phyloP scores from a whole-genome alignment of 2,888 invertebrate genomes.

The Mimas tiliae region DNA sequence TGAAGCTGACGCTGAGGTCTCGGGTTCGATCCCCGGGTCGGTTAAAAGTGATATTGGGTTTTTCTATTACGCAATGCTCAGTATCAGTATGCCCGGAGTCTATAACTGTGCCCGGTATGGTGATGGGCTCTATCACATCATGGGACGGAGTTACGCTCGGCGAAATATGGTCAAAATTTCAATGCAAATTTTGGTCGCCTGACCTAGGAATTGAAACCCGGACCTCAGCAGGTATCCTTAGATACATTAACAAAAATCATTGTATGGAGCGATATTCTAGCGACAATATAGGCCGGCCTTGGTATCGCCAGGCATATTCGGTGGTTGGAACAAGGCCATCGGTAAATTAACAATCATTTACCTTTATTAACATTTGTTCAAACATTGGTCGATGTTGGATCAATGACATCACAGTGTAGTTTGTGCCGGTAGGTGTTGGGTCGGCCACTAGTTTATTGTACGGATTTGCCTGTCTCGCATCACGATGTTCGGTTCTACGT shows the following conservation, averaged over 20 bases:
- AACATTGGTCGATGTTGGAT: conserved; percentile 7
- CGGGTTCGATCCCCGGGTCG: no score
- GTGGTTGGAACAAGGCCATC: neutral
- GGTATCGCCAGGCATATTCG: conserved; percentile 7
- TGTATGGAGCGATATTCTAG: neutral
- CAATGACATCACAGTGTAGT: conserved; percentile 15
- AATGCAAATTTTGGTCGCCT: no score
- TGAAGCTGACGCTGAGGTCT: no score
- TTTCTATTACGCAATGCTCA: no score
- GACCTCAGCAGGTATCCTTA: neutral
- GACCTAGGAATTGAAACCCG: no score
- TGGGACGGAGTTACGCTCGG: no score
- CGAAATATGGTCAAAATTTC: no score
- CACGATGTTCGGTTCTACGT: neutral
- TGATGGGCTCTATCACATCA: no score
- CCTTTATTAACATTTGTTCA: conserved; percentile 20
- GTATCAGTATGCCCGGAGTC: no score
- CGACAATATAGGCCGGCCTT: conserved; percentile 1
- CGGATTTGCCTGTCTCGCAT: conserved; percentile 8
- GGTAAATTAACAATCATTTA: conserved; percentile 22
- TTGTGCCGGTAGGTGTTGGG: neutral
- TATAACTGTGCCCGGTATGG: no score
- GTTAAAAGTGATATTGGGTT: no score
- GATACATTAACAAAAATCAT: neutral
- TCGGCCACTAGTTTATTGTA: neutral